Evolutionary conservation across 1,140 invertebrate genomes (phyloP), one percentile per base, ranked within the genome.

Genomic region (Drosophila ambigua): DNA sequence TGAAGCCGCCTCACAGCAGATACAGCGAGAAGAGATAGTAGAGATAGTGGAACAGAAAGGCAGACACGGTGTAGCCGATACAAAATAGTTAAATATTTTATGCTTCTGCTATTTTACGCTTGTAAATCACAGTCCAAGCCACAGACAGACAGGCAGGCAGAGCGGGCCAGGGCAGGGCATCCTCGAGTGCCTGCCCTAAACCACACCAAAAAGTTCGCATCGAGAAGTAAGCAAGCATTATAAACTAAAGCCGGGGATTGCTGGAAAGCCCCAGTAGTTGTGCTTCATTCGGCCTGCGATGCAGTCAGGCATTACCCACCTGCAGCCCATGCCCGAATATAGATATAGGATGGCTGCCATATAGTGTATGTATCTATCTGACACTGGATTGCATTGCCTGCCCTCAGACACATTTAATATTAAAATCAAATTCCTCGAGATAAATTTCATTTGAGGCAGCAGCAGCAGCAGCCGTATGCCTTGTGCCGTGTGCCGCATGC

Each of bases 101-200:
- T 85, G 82, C 58, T 65, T 75, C 73, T 87, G 81, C 82, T 81
- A 87, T 85, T 85, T 85, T 69, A 85, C 81, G 81, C 81, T 87
- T 85, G 81, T 85, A 87, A 85, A 87, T 85, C 81, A 81, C 72
- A 87, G 66, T 50, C 65, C 61, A 50, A 80, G 62, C 81, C 81
- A 67, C 81, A 87, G 73, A 57, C 61, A 54, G 39, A 54, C 51
- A 65, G 39, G 26, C 51, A 20, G 8, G 31, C 24, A 49, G 9
- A 35, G 43, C 41, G 13, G 51, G 23, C 39, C 41, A 23, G 43
- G 23, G 8, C 15, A 59, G 9, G 35, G 43, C 23, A 35, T 35
- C 31, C 31, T 35, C 8, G 31, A 35, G 16, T 16, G 16, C 16
- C 16, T 16, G 16, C 16, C 16, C 16, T 0, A 16, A 16, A 16